A percentile compares a stretch with the other conserved stretches of the same genome.
Evolutionary conservation across 2,888 invertebrate species (phyloP).

Genomic region (Plagodis pulveraria): DNA sequence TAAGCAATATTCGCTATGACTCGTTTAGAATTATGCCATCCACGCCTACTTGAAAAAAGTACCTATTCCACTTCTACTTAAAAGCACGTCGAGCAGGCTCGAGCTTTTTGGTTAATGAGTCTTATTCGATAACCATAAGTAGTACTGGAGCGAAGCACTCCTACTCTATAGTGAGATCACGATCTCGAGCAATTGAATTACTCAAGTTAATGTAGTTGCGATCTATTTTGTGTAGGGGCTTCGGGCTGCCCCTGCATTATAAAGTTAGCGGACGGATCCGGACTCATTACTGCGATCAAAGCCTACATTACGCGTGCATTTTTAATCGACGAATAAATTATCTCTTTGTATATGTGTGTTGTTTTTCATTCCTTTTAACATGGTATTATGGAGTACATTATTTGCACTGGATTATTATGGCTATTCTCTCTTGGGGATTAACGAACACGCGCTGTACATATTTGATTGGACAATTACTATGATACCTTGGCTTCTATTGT

Average conservation of each 20-base stretch:
- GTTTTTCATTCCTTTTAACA: constrained; percentile 12
- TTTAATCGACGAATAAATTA: constrained; percentile 34
- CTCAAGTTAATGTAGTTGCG: constrained; percentile 39
- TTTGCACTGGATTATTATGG: constrained; percentile 20
- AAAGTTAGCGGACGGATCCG: constrained; percentile 30
- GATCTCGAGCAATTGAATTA: constrained; percentile 37
- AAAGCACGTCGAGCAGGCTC: too few relatives aligned
- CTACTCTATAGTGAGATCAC: constrained; percentile 26
- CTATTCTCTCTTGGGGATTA: constrained; percentile 14
- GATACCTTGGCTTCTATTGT: constrained; percentile 18
- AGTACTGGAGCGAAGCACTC: constrained; percentile 10
- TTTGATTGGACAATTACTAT: constrained; percentile 26
- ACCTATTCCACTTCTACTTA: too few relatives aligned
- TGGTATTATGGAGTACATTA: constrained; percentile 4
- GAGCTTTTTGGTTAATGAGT: constrained; percentile 21
- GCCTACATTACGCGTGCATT: constrained; percentile 29
- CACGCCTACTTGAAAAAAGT: too few relatives aligned
- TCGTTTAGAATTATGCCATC: too few relatives aligned
- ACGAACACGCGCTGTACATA: constrained; percentile 23
- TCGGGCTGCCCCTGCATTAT: constrained; percentile 24
- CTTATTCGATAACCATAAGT: constrained; percentile 32
- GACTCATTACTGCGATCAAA: constrained; percentile 34
- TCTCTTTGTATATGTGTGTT: constrained; percentile 10
- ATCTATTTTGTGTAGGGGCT: constrained; percentile 27
- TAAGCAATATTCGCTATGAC: too few relatives aligned